Conservation (phyloP, 2,797 vertebrate species). For the Varecia variegata region DNA sequence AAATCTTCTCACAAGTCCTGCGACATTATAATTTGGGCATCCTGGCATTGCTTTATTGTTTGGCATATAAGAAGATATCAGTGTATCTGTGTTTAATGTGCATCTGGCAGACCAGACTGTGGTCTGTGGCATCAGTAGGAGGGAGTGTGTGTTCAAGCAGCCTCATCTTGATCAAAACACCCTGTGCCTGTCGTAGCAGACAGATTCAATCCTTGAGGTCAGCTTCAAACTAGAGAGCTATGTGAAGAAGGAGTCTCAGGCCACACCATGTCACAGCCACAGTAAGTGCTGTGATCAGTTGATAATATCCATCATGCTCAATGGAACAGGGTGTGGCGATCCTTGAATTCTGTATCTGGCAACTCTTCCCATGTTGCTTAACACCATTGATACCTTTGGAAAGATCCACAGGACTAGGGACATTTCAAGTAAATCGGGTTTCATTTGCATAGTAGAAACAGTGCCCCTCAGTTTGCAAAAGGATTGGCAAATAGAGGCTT, state of each 20-base stretch:
- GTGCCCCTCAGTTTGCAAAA: neutral
- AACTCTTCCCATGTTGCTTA: neutral
- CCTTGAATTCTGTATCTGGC: neutral
- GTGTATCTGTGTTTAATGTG: neutral
- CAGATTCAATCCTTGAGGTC: neutral
- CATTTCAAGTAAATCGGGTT: neutral
- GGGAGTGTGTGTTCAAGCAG: neutral
- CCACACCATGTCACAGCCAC: neutral
- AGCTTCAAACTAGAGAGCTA: accelerated
- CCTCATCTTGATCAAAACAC: neutral
- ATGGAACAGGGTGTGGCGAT: neutral
- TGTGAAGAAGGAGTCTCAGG: neutral
- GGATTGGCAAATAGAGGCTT: neutral
- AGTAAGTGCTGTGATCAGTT: neutral
- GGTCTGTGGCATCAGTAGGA: neutral
- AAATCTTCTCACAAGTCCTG: neutral
- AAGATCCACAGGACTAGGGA: neutral
- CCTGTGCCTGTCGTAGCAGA: neutral
- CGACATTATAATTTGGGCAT: neutral
- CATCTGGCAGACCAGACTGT: neutral
- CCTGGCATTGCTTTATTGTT: neutral
- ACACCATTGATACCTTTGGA: neutral
- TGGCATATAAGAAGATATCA: neutral
- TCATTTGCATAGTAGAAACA: neutral
- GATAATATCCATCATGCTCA: neutral